phyloP scores from a whole-genome alignment of 2,113 vertebrate species.

The Pheucticus melanocephalus region DNA sequence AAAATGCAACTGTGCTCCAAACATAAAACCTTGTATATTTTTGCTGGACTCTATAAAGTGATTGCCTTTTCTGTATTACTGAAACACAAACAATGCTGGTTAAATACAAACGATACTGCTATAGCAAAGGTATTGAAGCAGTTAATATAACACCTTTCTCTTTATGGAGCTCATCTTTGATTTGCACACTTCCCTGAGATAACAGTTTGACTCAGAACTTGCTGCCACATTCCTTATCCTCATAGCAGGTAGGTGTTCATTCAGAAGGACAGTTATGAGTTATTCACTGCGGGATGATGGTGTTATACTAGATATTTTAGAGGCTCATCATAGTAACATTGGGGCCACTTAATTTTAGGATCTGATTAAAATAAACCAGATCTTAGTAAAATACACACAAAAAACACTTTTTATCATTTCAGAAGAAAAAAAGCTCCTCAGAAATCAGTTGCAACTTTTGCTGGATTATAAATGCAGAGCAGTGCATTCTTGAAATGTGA shows the following conservation, averaged over 20 bases:
- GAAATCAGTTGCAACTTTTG: not conserved
- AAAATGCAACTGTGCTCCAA: not conserved
- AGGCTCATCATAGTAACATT: not conserved
- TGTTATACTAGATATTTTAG: not conserved
- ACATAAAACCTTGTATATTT: not conserved
- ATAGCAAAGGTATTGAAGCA: not conserved
- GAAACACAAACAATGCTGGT: not conserved
- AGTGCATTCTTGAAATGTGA: not conserved
- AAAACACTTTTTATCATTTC: not conserved
- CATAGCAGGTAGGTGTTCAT: not conserved
- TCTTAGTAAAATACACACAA: not conserved
- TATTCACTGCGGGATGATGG: not conserved
- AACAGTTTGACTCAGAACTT: not conserved
- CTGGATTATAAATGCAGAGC: not conserved
- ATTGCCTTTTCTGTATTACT: not conserved
- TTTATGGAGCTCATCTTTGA: not conserved
- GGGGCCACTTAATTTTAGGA: not conserved
- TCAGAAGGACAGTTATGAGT: not conserved
- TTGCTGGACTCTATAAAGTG: not conserved
- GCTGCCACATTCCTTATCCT: not conserved
- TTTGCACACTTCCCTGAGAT: not conserved
- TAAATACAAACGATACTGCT: not conserved
- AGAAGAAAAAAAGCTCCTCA: not conserved
- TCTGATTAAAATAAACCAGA: not conserved
- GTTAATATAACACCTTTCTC: not conserved